Percentiles rank a stretch among this genome's conserved stretches.
These are phyloP conservation scores for Epinotia bilunana DNA, from an alignment of 2,888 invertebrate genomes.

Conservation along the genomic window DNA sequence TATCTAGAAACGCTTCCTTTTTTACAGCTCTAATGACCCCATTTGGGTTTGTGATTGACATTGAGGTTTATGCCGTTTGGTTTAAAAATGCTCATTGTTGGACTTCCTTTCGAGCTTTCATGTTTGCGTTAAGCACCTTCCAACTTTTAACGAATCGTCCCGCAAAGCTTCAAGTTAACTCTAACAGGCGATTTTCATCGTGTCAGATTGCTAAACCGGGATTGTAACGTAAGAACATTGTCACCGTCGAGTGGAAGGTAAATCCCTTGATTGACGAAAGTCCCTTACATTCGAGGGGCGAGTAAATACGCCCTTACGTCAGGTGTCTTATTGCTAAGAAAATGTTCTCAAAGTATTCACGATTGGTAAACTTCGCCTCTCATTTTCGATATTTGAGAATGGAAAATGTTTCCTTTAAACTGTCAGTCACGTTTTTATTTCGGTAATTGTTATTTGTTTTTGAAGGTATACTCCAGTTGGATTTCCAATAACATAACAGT, in stretches of 20 bases:
- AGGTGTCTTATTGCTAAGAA: slow-evolving; percentile 66
- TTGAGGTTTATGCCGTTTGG: not conserved
- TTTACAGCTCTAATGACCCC: not conserved
- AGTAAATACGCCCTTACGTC: slow-evolving; percentile 62
- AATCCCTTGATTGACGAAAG: slow-evolving; percentile 81
- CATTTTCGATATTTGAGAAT: slow-evolving; percentile 15
- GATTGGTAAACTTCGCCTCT: slow-evolving; percentile 19
- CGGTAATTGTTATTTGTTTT: slow-evolving; percentile 22
- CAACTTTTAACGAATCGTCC: slow-evolving; percentile 43
- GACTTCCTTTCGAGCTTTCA: slow-evolving; percentile 29
- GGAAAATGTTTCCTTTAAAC: slow-evolving; percentile 4
- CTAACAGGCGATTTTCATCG: slow-evolving; percentile 66
- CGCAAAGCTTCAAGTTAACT: slow-evolving; percentile 47
- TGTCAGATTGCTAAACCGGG: slow-evolving; percentile 74
- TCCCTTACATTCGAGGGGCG: slow-evolving; percentile 63
- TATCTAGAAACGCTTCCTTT: too few relatives aligned
- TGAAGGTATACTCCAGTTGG: slow-evolving; percentile 6
- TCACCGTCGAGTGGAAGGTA: slow-evolving; percentile 76
- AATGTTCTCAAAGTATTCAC: slow-evolving; percentile 56
- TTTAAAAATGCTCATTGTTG: not conserved
- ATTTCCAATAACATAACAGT: not conserved
- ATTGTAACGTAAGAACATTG: slow-evolving; percentile 79
- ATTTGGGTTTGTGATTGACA: not conserved
- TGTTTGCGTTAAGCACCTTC: slow-evolving; percentile 29
- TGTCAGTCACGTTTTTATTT: slow-evolving; percentile 10